Percentiles rank a stretch among this genome's conserved stretches.
Conservation (phyloP, 2,888 invertebrate species). For the Sacculina carcini region DNA sequence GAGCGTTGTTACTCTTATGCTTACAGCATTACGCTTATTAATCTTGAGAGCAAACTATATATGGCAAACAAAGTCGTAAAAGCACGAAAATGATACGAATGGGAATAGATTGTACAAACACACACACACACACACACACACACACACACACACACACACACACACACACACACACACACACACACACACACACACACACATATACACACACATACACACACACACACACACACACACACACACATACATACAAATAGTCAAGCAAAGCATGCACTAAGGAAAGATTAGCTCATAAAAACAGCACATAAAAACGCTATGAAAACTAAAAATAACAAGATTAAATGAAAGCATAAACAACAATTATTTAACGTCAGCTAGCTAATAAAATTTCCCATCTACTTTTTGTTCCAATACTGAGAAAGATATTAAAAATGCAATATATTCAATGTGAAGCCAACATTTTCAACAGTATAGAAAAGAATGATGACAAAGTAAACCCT, state of each 20-base stretch:
- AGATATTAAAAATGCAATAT: too few relatives aligned
- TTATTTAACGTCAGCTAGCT: too few relatives aligned
- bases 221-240: not conserved
- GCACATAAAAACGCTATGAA: not conserved
- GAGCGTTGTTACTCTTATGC: too few relatives aligned
- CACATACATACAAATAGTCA: not conserved
- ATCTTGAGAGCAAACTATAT: not conserved
- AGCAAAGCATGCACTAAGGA: not conserved
- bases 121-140: not conserved
- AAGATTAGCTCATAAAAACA: not conserved
- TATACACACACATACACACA: not conserved
- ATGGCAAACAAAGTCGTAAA: conserved; percentile 5
- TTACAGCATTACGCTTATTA: too few relatives aligned
- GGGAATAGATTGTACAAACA: too few relatives aligned
- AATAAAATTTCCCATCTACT: too few relatives aligned
- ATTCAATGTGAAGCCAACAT: too few relatives aligned
- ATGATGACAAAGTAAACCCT: too few relatives aligned
- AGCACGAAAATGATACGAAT: too few relatives aligned
- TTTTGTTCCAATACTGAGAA: too few relatives aligned
- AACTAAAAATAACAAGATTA: not conserved
- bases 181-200: not conserved
- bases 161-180: not conserved
- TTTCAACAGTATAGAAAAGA: too few relatives aligned
- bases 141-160: not conserved
- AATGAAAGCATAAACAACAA: too few relatives aligned